Percentiles rank a stretch among this genome's conserved stretches.
These are phyloP conservation scores for Toxotes chatareus DNA, from an alignment of 2,113 vertebrate species.

Conservation along the genomic window DNA sequence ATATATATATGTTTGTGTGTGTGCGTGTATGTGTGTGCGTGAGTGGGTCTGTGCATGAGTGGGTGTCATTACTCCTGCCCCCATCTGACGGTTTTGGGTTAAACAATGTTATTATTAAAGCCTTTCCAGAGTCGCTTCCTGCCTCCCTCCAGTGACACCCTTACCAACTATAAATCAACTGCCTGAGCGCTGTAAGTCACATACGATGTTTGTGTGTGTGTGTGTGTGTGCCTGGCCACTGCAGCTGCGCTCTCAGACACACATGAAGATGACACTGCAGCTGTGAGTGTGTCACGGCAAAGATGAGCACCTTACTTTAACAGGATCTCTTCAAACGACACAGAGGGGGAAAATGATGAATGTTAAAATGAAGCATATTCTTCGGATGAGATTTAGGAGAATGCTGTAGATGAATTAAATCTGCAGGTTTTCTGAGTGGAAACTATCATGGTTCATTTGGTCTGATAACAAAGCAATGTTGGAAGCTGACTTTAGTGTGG, in stretches of 20 bases:
- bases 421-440: background rate
- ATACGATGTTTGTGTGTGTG: conserved; percentile 18
- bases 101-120: conserved; percentile 84
- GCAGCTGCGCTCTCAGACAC: conserved; percentile 58
- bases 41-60: conserved; percentile 18
- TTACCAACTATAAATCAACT: conserved; percentile 81
- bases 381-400: conserved; percentile 21
- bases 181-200: conserved; percentile 75
- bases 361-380: conserved; percentile 33
- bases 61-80: conserved; percentile 75
- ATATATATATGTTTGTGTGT: background rate
- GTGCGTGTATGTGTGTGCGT: conserved; percentile 4
- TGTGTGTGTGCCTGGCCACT: conserved; percentile 20
- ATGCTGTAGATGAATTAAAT: background rate
- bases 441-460: background rate
- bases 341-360: conserved; percentile 30
- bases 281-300: conserved; percentile 44
- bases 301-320: conserved; percentile 11
- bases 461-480: background rate
- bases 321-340: conserved; percentile 32
- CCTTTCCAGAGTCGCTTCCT: conserved; percentile 71
- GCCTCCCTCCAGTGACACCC: conserved; percentile 69
- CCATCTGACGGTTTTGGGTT: conserved; percentile 82
- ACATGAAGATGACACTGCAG: conserved; percentile 47
- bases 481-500: conserved; percentile 15